Evolutionary conservation across 2,888 invertebrate genomes (phyloP).

Genomic region (Heteromurus nitidus): DNA sequence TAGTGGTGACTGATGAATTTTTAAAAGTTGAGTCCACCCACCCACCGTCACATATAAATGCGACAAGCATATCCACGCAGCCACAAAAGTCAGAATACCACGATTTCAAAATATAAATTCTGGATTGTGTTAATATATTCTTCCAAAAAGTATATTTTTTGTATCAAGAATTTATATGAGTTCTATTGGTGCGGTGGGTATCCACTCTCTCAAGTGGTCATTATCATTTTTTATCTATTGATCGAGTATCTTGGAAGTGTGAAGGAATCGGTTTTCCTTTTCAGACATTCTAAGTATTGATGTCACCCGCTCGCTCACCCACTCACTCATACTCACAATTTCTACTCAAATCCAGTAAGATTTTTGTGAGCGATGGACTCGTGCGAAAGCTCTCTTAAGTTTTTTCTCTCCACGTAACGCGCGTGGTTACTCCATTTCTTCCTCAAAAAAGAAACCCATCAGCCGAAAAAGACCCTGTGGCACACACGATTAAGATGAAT

Average conservation of each 20-base stretch:
- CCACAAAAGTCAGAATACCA: too few species aligned
- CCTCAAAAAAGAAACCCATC: neutral
- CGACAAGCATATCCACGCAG: too few species aligned
- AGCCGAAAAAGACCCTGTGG: neutral
- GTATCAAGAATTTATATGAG: too few species aligned
- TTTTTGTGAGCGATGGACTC: neutral
- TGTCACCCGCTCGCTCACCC: constrained; percentile 17
- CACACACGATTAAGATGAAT: constrained; percentile 49
- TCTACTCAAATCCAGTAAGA: neutral
- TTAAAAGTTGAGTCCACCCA: constrained; percentile 17
- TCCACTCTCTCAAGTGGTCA: neutral
- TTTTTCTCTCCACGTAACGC: neutral
- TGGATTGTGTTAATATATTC: too few species aligned
- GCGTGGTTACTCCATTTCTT: neutral
- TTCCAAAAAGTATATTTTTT: too few species aligned
- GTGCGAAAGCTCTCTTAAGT: neutral
- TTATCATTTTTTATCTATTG: constrained; percentile 19
- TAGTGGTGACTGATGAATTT: constrained; percentile 27
- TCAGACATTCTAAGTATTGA: neutral
- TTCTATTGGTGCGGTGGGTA: too few species aligned
- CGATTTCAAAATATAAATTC: too few species aligned
- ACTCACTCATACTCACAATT: neutral
- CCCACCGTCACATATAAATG: constrained; percentile 13
- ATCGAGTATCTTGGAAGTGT: constrained; percentile 19
- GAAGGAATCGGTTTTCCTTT: constrained; percentile 17